These are phyloP conservation scores for Hydropsyche betteni DNA, from an alignment of 2,888 invertebrate species.

Conservation along the genomic window DNA sequence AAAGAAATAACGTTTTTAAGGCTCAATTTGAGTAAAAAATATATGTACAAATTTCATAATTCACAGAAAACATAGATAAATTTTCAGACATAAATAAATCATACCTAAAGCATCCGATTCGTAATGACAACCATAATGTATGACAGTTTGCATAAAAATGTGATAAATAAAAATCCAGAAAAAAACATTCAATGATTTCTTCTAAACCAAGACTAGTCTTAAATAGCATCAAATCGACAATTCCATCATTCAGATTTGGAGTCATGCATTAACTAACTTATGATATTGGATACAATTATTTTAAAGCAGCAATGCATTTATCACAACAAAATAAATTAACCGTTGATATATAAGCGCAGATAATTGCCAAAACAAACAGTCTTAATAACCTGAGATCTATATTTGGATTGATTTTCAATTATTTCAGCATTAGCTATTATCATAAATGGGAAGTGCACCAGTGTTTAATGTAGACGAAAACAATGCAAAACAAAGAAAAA, in stretches of 20 bases:
- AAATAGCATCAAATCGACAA: background rate
- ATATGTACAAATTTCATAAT: too few relatives aligned
- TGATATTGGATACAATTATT: slow-evolving; percentile 20
- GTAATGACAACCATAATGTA: too few relatives aligned
- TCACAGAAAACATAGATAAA: too few relatives aligned
- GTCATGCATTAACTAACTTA: slow-evolving; percentile 21
- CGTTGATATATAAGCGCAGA: background rate
- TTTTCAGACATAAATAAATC: too few relatives aligned
- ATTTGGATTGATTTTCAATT: background rate
- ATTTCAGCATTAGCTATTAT: background rate
- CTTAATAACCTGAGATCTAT: slow-evolving; percentile 17
- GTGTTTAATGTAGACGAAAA: background rate
- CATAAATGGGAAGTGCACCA: slow-evolving; percentile 15
- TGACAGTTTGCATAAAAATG: too few relatives aligned
- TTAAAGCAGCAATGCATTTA: slow-evolving; percentile 16
- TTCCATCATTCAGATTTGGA: slow-evolving; percentile 7
- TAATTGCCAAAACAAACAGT: background rate
- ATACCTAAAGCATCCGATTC: too few relatives aligned
- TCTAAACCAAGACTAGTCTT: background rate
- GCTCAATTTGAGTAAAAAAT: too few relatives aligned
- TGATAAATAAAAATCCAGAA: too few relatives aligned
- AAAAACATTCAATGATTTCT: too few relatives aligned
- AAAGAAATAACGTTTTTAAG: too few relatives aligned
- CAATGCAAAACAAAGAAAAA: too few relatives aligned
- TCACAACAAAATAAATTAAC: slow-evolving; percentile 6